Percentiles rank a stretch among this genome's conserved stretches.
Conservation (phyloP, 2,888 invertebrate species). For the Erynnis tages region DNA sequence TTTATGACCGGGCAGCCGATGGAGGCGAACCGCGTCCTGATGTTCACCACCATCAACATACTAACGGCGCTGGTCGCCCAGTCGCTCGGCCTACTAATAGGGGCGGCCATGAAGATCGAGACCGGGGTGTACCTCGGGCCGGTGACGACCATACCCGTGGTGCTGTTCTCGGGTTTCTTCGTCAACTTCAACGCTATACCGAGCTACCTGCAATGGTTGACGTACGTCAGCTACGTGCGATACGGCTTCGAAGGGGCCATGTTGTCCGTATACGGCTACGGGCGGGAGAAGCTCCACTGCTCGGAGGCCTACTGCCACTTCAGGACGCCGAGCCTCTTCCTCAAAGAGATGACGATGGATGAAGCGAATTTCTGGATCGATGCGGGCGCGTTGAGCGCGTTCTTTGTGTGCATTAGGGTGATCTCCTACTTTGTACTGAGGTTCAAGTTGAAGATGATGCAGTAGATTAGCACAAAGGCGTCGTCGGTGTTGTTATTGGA, state of each 20-base stretch:
- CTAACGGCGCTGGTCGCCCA: conserved; percentile 95
- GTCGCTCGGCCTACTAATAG: conserved; percentile 94
- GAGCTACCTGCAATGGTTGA: conserved; percentile 92
- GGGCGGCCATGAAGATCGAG: conserved; percentile 94
- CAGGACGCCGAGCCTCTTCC: conserved; percentile 89
- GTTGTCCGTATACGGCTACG: conserved; percentile 94
- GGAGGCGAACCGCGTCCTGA: conserved; percentile 90
- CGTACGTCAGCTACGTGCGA: conserved; percentile 92
- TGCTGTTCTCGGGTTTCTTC: conserved; percentile 97
- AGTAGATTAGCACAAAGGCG: conserved; percentile 54
- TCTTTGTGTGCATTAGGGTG: conserved; percentile 89
- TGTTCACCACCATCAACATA: conserved; percentile 88
- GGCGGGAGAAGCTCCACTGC: conserved; percentile 91
- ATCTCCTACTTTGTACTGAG: conserved; percentile 91
- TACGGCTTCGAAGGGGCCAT: conserved; percentile 97
- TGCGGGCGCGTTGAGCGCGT: conserved; percentile 89
- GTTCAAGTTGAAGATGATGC: conserved; percentile 86
- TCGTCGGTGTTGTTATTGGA: no score
- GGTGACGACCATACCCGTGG: conserved; percentile 94
- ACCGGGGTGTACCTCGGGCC: conserved; percentile 90
- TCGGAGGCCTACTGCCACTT: conserved; percentile 92
- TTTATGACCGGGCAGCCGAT: conserved; percentile 98
- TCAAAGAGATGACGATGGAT: conserved; percentile 93
- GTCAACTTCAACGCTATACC: conserved; percentile 96
- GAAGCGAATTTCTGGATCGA: conserved; percentile 90